These are phyloP conservation scores for Dasypogon diadema DNA, from an alignment of 2,888 invertebrate species.

Conservation along the genomic window DNA sequence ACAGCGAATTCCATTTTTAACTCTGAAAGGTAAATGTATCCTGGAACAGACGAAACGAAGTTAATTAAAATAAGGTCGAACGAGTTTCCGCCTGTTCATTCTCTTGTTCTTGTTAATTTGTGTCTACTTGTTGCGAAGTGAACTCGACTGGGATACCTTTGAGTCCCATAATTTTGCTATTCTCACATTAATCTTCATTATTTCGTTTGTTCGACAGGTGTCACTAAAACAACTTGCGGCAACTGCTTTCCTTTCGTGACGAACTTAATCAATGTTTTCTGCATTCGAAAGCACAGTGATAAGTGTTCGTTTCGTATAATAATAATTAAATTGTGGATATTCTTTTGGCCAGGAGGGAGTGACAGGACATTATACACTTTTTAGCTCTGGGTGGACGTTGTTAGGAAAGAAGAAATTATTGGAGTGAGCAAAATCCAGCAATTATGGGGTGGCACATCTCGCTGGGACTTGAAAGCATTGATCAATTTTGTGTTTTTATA, in stretches of 20 bases:
- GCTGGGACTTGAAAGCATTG: too few relatives aligned
- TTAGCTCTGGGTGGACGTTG: too few relatives aligned
- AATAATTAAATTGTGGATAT: slow-evolving; percentile 4
- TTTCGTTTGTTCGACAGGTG: slow-evolving; percentile 51
- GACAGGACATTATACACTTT: too few relatives aligned
- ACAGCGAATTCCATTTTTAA: slow-evolving; percentile 23
- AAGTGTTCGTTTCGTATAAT: neutral
- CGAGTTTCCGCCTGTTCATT: slow-evolving; percentile 2
- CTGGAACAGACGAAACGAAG: slow-evolving; percentile 21
- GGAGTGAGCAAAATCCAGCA: too few relatives aligned
- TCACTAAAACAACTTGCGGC: slow-evolving; percentile 41
- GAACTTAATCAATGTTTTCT: slow-evolving; percentile 9
- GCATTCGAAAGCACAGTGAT: neutral
- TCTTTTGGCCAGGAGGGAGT: too few relatives aligned
- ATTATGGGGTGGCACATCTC: too few relatives aligned
- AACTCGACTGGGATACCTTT: neutral
- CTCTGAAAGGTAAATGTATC: slow-evolving; percentile 15
- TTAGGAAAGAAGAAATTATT: too few relatives aligned
- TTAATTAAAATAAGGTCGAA: slow-evolving; percentile 40
- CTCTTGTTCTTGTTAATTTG: slow-evolving; percentile 30
- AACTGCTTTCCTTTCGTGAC: slow-evolving; percentile 19
- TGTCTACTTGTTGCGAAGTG: slow-evolving; percentile 20
- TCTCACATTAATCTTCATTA: slow-evolving; percentile 52
- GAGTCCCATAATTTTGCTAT: slow-evolving; percentile 15
- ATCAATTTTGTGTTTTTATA: too few relatives aligned